Evolutionary conservation across 2,113 vertebrate genomes (phyloP).

Genomic region (Bucco capensis): DNA sequence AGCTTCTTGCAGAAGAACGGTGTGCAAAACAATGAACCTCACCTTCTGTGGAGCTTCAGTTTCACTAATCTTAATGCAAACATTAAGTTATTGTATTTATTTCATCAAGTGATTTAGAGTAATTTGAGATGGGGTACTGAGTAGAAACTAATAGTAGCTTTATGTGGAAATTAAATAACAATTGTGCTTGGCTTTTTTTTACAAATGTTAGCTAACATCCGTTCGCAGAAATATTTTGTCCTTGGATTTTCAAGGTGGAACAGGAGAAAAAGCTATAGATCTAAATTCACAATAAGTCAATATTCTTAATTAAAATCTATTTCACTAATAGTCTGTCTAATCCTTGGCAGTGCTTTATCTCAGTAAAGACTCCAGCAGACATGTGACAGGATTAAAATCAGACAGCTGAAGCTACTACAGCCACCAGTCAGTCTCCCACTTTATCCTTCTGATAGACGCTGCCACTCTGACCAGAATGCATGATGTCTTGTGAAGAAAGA

Average conservation of each 20-base stretch:
- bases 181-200: neutral
- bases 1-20: neutral
- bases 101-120: neutral
- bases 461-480: neutral
- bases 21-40: neutral
- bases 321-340: neutral
- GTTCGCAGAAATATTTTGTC: neutral
- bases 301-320: conserved; percentile 46
- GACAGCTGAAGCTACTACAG: neutral
- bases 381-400: neutral
- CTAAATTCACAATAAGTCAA: conserved; percentile 2
- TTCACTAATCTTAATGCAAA: neutral
- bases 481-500: neutral
- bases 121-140: neutral
- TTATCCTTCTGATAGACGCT: neutral
- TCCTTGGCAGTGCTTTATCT: conserved; percentile 16
- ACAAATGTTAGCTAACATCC: neutral
- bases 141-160: neutral
- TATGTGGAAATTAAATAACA: neutral
- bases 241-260: neutral
- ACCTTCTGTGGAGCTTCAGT: neutral
- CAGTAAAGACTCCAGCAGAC: neutral
- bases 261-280: neutral
- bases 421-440: neutral
- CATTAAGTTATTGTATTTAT: neutral